A percentile compares a stretch with the other conserved stretches of the same genome.
phyloP scores from a whole-genome alignment of 2,797 vertebrate genomes.

The Anguilla anguilla region DNA sequence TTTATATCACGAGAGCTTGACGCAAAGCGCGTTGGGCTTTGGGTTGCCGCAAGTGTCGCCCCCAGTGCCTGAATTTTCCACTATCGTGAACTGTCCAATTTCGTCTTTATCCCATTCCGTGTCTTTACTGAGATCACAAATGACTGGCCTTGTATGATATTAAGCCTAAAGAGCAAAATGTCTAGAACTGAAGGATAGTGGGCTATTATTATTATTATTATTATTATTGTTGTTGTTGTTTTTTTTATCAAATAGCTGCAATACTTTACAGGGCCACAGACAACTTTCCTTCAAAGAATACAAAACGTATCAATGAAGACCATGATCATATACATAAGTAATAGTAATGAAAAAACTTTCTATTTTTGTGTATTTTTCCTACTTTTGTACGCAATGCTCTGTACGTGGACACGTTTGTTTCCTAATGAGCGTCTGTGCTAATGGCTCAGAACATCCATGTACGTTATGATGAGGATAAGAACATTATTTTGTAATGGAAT shows the following conservation, averaged over 20 bases:
- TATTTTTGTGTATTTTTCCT: slow-evolving; percentile 44
- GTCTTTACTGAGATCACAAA: slow-evolving; percentile 84
- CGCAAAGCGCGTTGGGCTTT: slow-evolving; percentile 75
- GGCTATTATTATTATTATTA: slow-evolving; percentile 29
- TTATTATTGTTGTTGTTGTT: slow-evolving; percentile 20
- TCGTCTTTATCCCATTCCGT: slow-evolving; percentile 84
- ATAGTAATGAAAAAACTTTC: slow-evolving; percentile 21
- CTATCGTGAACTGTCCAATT: slow-evolving; percentile 78
- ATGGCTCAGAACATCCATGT: slow-evolving; percentile 39
- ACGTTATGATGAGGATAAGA: slow-evolving; percentile 47
- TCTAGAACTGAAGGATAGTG: not conserved
- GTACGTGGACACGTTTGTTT: slow-evolving; percentile 28
- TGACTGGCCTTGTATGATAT: slow-evolving; percentile 84
- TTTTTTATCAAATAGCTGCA: slow-evolving; percentile 55
- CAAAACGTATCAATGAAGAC: slow-evolving; percentile 8
- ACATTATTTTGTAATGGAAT: slow-evolving; percentile 63
- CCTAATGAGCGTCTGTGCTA: slow-evolving; percentile 39
- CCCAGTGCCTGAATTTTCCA: slow-evolving; percentile 68
- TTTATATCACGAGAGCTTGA: slow-evolving; percentile 84
- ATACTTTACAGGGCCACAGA: slow-evolving; percentile 55
- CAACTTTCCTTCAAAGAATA: slow-evolving; percentile 60
- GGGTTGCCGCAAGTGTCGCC: slow-evolving; percentile 72
- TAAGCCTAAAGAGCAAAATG: not conserved
- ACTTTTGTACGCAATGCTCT: slow-evolving; percentile 2
- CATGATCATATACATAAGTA: slow-evolving; percentile 22